phyloP scores from a whole-genome alignment of 23 tunicate species.

The Oikopleura vanhoeffeni region DNA sequence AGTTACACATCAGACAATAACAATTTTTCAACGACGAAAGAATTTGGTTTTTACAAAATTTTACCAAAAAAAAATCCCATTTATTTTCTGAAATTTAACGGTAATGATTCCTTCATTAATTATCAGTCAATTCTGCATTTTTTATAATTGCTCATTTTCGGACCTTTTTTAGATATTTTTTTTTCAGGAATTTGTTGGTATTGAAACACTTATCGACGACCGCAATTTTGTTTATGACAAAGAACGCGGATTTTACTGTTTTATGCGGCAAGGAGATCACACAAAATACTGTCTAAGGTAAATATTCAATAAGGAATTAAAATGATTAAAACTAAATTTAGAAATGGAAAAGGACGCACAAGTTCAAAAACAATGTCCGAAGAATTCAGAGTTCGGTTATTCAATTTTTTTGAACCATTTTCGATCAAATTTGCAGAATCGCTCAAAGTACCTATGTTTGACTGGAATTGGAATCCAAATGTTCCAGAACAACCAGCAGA shows the following conservation, averaged over 20 bases:
- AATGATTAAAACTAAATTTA: too few relatives aligned
- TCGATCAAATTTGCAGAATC: not conserved
- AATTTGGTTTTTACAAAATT: too few relatives aligned
- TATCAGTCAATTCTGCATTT: too few relatives aligned
- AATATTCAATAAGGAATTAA: too few relatives aligned
- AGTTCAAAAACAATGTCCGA: not conserved
- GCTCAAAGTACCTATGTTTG: not conserved
- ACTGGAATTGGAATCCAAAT: constrained; percentile 11
- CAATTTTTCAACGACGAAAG: too few relatives aligned
- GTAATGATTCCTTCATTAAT: too few relatives aligned
- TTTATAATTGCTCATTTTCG: not conserved
- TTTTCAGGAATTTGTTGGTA: not conserved
- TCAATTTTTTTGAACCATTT: not conserved
- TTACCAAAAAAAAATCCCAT: too few relatives aligned
- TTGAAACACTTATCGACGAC: constrained; percentile 5
- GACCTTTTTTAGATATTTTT: too few relatives aligned
- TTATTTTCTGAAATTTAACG: too few relatives aligned
- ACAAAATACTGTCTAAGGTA: not conserved
- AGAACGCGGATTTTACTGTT: constrained; percentile 5
- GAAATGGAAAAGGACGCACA: not conserved
- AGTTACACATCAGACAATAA: too few relatives aligned
- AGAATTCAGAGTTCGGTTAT: not conserved
- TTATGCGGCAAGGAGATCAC: not conserved
- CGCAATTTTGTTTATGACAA: not conserved
- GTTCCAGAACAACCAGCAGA: too few relatives aligned